Percentiles rank a stretch among this genome's conserved stretches.
These are phyloP conservation scores for Cyclopterus lumpus DNA, from an alignment of 2,797 vertebrate genomes.

Conservation along the genomic window DNA sequence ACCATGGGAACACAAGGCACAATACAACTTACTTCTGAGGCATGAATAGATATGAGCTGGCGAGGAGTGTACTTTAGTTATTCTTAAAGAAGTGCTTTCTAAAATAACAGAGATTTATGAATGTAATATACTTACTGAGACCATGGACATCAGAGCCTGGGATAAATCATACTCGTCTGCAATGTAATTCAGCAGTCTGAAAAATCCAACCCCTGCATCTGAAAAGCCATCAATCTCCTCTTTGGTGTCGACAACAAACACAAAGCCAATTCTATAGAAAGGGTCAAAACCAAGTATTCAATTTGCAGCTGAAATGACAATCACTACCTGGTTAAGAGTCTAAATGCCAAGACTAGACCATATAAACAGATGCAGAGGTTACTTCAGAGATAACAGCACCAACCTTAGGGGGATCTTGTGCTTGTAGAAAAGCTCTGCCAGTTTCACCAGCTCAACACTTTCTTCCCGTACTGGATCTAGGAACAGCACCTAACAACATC, in stretches of 20 bases:
- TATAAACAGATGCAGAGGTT: slow-evolving; percentile 41
- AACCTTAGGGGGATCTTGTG: slow-evolving; percentile 94
- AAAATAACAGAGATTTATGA: slow-evolving; percentile 61
- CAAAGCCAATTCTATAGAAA: slow-evolving; percentile 92
- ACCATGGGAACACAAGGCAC: slow-evolving; percentile 25
- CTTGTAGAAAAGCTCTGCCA: slow-evolving; percentile 91
- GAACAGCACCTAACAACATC: slow-evolving; percentile 80
- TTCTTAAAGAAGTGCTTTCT: slow-evolving; percentile 35
- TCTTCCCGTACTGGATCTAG: slow-evolving; percentile 91
- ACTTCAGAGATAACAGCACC: slow-evolving; percentile 41
- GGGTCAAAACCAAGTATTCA: slow-evolving; percentile 64
- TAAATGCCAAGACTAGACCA: slow-evolving; percentile 54
- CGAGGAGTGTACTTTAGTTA: slow-evolving; percentile 23
- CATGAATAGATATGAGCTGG: slow-evolving; percentile 38
- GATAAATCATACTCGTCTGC: slow-evolving; percentile 87
- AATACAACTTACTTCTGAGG: slow-evolving; percentile 50
- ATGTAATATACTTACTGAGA: slow-evolving; percentile 86
- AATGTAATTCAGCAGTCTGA: slow-evolving; percentile 92
- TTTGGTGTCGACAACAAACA: slow-evolving; percentile 91
- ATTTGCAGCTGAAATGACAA: slow-evolving; percentile 72
- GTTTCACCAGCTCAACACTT: slow-evolving; percentile 89
- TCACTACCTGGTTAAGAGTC: slow-evolving; percentile 63
- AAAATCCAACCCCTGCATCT: slow-evolving; percentile 91
- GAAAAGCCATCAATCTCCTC: slow-evolving; percentile 88
- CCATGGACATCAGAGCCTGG: slow-evolving; percentile 89